Conservation (phyloP, 2,888 invertebrate genomes). For the Melanostoma mellinum region DNA sequence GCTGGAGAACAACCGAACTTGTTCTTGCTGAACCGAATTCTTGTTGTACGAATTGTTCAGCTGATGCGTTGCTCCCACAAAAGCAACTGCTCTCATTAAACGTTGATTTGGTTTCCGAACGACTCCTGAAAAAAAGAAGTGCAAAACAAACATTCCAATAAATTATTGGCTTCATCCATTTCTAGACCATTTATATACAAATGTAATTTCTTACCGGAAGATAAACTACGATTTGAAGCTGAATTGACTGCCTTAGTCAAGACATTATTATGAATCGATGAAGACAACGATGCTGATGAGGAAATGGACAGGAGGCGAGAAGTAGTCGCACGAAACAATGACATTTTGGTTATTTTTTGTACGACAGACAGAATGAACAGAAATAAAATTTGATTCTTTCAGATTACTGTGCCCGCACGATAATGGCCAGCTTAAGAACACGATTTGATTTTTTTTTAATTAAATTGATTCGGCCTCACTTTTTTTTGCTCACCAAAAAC, state of each 20-base stretch:
- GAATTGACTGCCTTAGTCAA: slow-evolving; percentile 35
- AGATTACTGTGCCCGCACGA: slow-evolving; percentile 10
- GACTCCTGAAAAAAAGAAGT: slow-evolving; percentile 20
- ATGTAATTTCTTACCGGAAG: slow-evolving; percentile 48
- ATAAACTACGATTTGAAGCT: slow-evolving; percentile 40
- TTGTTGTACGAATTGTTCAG: slow-evolving; percentile 49
- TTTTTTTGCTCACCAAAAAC: slow-evolving; percentile 11
- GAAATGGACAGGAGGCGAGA: slow-evolving; percentile 43
- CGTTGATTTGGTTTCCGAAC: slow-evolving; percentile 51
- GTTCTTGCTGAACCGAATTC: slow-evolving; percentile 39
- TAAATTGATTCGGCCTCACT: slow-evolving; percentile 16
- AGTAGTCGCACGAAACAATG: slow-evolving; percentile 59
- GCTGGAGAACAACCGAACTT: slow-evolving; percentile 43
- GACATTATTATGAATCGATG: slow-evolving; percentile 60
- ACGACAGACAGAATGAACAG: not conserved
- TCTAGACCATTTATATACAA: not conserved
- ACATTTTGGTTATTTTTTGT: slow-evolving; percentile 48
- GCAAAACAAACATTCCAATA: not conserved
- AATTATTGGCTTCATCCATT: not conserved
- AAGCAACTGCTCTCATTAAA: slow-evolving; percentile 56
- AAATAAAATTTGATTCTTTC: not conserved
- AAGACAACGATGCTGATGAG: slow-evolving; percentile 35
- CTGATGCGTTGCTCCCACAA: slow-evolving; percentile 58
- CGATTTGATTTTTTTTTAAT: slow-evolving; percentile 47
- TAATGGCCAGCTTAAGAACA: slow-evolving; percentile 1